Conservation (phyloP, 2,888 invertebrate genomes). For the Chrysotoxum bicinctum region DNA sequence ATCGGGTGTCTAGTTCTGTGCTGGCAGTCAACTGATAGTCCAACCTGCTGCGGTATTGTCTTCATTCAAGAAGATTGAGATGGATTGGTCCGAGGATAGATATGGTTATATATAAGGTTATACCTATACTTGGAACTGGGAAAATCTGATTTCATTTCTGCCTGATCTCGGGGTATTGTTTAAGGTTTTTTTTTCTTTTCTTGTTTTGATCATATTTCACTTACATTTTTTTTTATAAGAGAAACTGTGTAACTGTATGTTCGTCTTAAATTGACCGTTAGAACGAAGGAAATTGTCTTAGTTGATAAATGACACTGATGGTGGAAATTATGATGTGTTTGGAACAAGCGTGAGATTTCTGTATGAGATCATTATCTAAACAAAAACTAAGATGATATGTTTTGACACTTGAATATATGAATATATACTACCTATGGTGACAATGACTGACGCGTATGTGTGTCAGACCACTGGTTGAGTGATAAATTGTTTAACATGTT, state of each 20-base stretch:
- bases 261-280: constrained; percentile 57
- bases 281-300: not conserved
- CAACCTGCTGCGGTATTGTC: constrained; percentile 71
- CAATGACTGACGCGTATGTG: constrained; percentile 11
- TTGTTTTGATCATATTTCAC: constrained; percentile 59
- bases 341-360: constrained; percentile 20
- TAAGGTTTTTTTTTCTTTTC: constrained; percentile 24
- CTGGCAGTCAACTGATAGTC: constrained; percentile 32
- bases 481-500: constrained; percentile 5
- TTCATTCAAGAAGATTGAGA: constrained; percentile 66
- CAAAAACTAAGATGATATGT: not conserved
- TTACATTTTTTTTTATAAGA: constrained; percentile 12
- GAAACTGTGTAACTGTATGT: constrained; percentile 23
- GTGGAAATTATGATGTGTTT: constrained; percentile 26
- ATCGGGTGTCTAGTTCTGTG: constrained; percentile 19
- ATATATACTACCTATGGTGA: not conserved
- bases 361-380: constrained; percentile 10
- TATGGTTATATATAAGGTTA: constrained; percentile 51
- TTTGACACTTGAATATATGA: constrained; percentile 13
- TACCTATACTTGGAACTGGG: constrained; percentile 35
- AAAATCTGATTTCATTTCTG: constrained; percentile 31
- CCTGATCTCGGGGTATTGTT: constrained; percentile 46
- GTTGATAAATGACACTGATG: constrained; percentile 35
- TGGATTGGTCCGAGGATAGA: constrained; percentile 63
- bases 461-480: constrained; percentile 8